Conservation (phyloP, 64 coral and sea anemone genomes). For the Orbicella faveolata region DNA sequence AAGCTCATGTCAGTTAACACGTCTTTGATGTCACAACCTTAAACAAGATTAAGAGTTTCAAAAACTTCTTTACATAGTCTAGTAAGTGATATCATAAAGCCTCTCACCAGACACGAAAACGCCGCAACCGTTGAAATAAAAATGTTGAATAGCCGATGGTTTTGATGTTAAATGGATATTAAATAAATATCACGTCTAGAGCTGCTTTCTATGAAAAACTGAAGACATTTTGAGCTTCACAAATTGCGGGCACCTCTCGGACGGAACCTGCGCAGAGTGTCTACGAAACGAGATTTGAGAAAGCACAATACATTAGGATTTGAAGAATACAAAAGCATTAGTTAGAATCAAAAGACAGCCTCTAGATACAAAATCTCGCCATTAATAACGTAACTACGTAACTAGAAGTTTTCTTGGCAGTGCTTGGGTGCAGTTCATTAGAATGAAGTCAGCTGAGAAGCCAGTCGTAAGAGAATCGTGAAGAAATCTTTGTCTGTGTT, state of each 20-base stretch:
- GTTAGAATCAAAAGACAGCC: not conserved
- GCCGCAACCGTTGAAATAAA: not conserved
- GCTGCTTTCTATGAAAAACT: not conserved
- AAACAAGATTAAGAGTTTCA: constrained; percentile 21
- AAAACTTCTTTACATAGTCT: not conserved
- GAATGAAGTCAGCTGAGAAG: not conserved
- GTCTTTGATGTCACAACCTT: not conserved
- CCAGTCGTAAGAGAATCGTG: not conserved
- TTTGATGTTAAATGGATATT: not conserved
- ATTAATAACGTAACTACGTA: not conserved
- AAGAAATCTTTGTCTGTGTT: not conserved
- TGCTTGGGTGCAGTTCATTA: not conserved
- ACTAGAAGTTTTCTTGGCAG: not conserved
- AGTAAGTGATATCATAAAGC: not conserved
- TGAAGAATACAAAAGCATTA: not conserved
- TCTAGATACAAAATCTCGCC: not conserved
- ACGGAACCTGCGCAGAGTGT: not conserved
- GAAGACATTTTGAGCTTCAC: not conserved
- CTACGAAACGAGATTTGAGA: not conserved
- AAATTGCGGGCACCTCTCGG: not conserved
- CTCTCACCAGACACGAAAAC: not conserved
- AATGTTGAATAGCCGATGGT: not conserved
- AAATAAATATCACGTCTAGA: not conserved
- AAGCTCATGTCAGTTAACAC: not conserved
- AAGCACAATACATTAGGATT: constrained; percentile 4